Evolutionary conservation across 2,113 vertebrate species (phyloP), one percentile per base, ranked within the genome.

Genomic region (Nerophis lumbriciformis): DNA sequence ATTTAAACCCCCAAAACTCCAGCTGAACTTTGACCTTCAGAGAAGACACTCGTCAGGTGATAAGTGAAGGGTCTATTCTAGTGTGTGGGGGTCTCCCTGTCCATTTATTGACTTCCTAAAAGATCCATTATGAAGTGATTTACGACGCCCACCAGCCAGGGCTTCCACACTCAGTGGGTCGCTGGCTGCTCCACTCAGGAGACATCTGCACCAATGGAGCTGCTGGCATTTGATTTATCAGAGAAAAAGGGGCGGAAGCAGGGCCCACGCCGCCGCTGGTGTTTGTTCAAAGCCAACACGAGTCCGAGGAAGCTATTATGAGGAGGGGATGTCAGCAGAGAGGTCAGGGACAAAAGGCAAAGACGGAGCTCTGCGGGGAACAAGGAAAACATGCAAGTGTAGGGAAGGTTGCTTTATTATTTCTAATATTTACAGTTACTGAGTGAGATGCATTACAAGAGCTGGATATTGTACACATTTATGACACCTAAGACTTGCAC

Each of bases 51-150:
- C 77, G 63, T 77, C 68, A 72, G 79, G 79, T 69, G 79, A 79
- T 83, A 83, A 82, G 66, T 80, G 76, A 81, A 76, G 55, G 75
- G 63, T 45, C 82, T 69, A 83, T 89, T 83, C 78, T 81, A 16
- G 21, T 15, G 11, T 1, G 19, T 1, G 19, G n/a, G n/a, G 59
- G 48, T 66, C 73, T 70, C 63, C 61, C 54, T 66, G 78, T 77
- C 81, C 71, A 67, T 90, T 88, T 88, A 90, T 89, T 84, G 86
- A 89, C 89, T 91, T 91, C 88, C 87, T 90, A 87, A 90, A 86
- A 85, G 76, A 90, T 87, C 83, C 78, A 88, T 90, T 88, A 88
- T 87, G 76, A 83, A 70, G 83, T 90, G 88, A 90, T 90, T 89
- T 89, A 89, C 53, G 86, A 82, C 75, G 64, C 64, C 60, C 69